These are phyloP conservation scores for Drosophila maculinotata DNA, from an alignment of 2,888 invertebrate genomes.

Conservation along the genomic window DNA sequence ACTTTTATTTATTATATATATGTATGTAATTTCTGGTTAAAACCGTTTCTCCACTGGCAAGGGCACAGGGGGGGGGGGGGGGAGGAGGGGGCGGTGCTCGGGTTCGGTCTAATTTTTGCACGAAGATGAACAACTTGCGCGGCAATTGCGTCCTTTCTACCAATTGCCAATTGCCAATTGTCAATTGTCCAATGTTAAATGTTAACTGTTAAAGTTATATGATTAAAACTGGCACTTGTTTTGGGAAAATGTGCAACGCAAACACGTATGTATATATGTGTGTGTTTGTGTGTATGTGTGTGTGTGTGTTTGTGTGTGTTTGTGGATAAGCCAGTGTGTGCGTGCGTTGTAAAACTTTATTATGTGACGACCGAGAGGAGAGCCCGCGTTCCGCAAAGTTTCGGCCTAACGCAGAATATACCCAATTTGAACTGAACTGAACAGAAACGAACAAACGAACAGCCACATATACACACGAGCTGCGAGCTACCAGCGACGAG, in stretches of 20 bases:
- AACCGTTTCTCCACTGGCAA: too few species aligned
- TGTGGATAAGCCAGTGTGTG: background rate
- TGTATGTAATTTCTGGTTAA: too few species aligned
- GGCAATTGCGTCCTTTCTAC: too few species aligned
- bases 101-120: too few species aligned
- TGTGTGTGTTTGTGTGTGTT: conserved; percentile 9
- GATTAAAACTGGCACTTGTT: background rate
- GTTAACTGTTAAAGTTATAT: too few species aligned
- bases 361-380: conserved; percentile 41
- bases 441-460: conserved; percentile 48
- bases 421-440: conserved; percentile 70
- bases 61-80: too few species aligned
- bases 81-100: too few species aligned
- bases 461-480: conserved; percentile 40
- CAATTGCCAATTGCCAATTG: too few species aligned
- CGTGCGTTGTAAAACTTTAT: conserved; percentile 37
- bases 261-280: background rate
- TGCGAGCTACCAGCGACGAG: conserved; percentile 1
- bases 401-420: conserved; percentile 68
- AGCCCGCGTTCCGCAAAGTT: conserved; percentile 52
- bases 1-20: too few species aligned
- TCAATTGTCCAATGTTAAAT: too few species aligned
- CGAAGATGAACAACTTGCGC: too few species aligned
- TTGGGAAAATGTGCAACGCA: conserved; percentile 7
- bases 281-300: background rate